Evolutionary conservation across 2,113 vertebrate species (phyloP), one percentile per base, ranked within the genome.

Genomic region (Oryctolagus cuniculus): DNA sequence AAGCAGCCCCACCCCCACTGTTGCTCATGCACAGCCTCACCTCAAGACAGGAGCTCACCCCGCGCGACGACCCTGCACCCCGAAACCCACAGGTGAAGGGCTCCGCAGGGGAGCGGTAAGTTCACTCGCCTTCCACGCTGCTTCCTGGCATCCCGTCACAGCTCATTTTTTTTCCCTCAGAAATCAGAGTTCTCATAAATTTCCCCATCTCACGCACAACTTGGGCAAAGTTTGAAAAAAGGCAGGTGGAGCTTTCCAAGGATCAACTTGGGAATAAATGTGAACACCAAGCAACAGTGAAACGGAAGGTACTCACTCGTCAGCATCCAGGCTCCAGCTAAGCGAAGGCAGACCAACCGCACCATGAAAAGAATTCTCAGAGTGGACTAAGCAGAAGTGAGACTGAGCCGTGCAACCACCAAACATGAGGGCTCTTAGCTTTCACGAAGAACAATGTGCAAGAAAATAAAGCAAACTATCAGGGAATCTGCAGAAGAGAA

Each of bases 181-280:
- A 25, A 63, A 78, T 29, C 29, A 70, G 29, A 73, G 6, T 72
- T 36, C 82, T 31, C 66, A 25, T 51, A 51, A 53, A 21, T 49
- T 86, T n/a, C 29, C 55, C 36, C 29, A 38, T 36, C 55, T 21
- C 21, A 64, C 21, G 63, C 24, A 63, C 72, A 44, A 73, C 49
- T 8, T 66, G n/a, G 10, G 49, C 11, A 70, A 34, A 67, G 24
- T 84, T 49, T 70, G 49, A 10, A 67, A 49, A 90, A 73, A 55
- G 19, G 6, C 2, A 44, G 5, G 38, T 66, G n/a, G 22, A 66
- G 15, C 31, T n/a, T 72, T 80, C 66, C 72, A 90, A 79, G 21
- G 79, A 27, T 79, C 81, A 78, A 86, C 55, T 25, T 79, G 38
- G 88, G 72, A 88, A 67, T 34, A 44, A 89, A 81, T 53, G 25